A percentile compares a stretch with the other conserved stretches of the same genome.
Evolutionary conservation across 2,888 invertebrate genomes (phyloP).

Genomic region (Autographa pulchrina): DNA sequence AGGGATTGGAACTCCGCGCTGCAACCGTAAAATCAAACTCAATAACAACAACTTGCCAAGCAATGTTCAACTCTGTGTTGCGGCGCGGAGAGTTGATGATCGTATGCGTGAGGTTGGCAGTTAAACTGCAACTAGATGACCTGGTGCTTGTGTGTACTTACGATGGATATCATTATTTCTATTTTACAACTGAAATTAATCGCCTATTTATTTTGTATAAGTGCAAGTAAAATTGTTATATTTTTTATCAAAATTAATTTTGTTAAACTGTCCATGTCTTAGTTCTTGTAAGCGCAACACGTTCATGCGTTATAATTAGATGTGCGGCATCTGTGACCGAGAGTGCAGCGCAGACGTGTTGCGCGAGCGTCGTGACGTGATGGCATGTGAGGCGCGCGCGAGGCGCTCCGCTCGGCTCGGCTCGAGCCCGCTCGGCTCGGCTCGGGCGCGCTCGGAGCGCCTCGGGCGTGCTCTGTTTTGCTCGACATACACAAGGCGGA

Average conservation of each 20-base stretch:
- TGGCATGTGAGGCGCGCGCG: constrained; percentile 41
- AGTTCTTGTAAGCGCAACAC: constrained; percentile 76
- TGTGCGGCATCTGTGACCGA: constrained; percentile 59
- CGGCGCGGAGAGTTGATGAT: constrained; percentile 68
- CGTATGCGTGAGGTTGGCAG: constrained; percentile 76
- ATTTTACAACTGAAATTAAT: constrained; percentile 71
- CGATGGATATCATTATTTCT: constrained; percentile 83
- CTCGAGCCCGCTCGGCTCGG: constrained; percentile 10
- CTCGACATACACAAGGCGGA: constrained; percentile 87
- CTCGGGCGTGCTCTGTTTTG: constrained; percentile 50
- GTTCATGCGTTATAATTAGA: constrained; percentile 46
- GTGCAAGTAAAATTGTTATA: constrained; percentile 66
- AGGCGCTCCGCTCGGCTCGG: constrained; percentile 24
- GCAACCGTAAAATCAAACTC: constrained; percentile 33
- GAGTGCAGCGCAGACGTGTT: constrained; percentile 56
- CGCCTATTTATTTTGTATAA: constrained; percentile 82
- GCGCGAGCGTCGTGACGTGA: constrained; percentile 64
- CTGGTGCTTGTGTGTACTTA: constrained; percentile 89
- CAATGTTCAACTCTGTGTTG: constrained; percentile 61
- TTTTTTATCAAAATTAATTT: constrained; percentile 62
- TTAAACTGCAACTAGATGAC: constrained; percentile 82
- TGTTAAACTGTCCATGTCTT: constrained; percentile 69
- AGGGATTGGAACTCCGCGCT: constrained; percentile 63
- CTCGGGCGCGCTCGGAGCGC: background rate
- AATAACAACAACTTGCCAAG: constrained; percentile 60